phyloP scores from a whole-genome alignment of 2,888 invertebrate genomes.

The Nemurella pictetii region DNA sequence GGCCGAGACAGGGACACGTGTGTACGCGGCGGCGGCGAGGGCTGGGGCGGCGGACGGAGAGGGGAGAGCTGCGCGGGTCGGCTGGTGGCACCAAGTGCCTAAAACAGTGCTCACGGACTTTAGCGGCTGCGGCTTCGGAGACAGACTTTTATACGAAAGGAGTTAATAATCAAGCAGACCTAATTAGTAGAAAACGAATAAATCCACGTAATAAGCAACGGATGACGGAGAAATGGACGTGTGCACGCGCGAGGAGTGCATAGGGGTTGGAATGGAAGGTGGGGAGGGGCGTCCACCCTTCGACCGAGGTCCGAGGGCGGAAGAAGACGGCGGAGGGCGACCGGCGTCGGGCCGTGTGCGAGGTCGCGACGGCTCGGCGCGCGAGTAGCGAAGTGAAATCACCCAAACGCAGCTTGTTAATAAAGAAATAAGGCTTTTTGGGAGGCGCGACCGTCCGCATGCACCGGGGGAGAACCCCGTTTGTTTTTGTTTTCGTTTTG shows the following conservation, averaged over 20 bases:
- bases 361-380: background rate
- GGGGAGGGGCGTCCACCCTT: slow-evolving; percentile 25
- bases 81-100: slow-evolving; percentile 43
- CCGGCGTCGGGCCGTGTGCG: too few species aligned
- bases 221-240: background rate
- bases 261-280: slow-evolving; percentile 27
- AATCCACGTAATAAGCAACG: slow-evolving; percentile 31
- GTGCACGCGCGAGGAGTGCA: slow-evolving; percentile 29
- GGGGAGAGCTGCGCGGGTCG: slow-evolving; percentile 32
- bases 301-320: background rate
- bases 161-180: slow-evolving; percentile 26
- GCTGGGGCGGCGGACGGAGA: background rate
- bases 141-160: slow-evolving; percentile 29
- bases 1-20: background rate
- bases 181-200: background rate
- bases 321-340: background rate
- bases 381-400: background rate
- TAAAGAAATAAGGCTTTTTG: background rate
- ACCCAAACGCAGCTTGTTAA: background rate
- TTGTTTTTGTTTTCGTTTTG: background rate
- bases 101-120: slow-evolving; percentile 40
- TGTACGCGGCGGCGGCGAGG: background rate
- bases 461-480: background rate
- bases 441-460: background rate
- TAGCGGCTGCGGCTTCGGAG: slow-evolving; percentile 35